phyloP scores from a whole-genome alignment of 2,113 vertebrate genomes.

The Alouatta palliata region DNA sequence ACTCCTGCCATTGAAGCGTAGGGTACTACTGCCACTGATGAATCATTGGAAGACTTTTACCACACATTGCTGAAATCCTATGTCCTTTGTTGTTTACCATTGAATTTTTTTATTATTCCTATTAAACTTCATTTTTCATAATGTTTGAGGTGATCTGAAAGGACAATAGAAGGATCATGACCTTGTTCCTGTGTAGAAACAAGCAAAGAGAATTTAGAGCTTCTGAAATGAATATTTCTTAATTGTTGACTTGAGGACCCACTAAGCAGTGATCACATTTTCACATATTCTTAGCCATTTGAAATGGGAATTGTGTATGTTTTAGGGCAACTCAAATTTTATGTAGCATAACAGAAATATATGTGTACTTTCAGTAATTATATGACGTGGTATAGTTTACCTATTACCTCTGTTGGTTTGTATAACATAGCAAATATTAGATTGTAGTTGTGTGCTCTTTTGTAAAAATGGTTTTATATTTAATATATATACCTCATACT shows the following conservation, averaged over 20 bases:
- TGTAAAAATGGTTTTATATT: background rate
- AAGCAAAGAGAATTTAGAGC: background rate
- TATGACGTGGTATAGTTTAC: background rate
- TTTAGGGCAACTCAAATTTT: slow-evolving; percentile 43
- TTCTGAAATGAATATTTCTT: background rate
- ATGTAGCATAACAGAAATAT: background rate
- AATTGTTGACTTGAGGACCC: background rate
- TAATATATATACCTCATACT: background rate
- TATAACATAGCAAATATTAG: background rate
- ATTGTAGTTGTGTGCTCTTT: background rate
- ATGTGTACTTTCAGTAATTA: slow-evolving; percentile 30
- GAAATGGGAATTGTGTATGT: background rate
- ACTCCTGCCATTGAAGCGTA: background rate
- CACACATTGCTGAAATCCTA: background rate
- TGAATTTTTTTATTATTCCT: background rate
- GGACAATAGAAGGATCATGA: background rate
- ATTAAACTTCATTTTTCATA: background rate
- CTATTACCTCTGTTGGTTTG: slow-evolving; percentile 1
- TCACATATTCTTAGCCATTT: background rate
- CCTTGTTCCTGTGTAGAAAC: background rate
- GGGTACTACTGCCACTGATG: background rate
- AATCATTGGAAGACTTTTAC: background rate
- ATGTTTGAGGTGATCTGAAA: slow-evolving; percentile 20
- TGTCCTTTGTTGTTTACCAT: background rate
- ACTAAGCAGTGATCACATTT: background rate